Evolutionary conservation across 2,797 vertebrate species (phyloP).

Genomic region (Ciconia nigra): DNA sequence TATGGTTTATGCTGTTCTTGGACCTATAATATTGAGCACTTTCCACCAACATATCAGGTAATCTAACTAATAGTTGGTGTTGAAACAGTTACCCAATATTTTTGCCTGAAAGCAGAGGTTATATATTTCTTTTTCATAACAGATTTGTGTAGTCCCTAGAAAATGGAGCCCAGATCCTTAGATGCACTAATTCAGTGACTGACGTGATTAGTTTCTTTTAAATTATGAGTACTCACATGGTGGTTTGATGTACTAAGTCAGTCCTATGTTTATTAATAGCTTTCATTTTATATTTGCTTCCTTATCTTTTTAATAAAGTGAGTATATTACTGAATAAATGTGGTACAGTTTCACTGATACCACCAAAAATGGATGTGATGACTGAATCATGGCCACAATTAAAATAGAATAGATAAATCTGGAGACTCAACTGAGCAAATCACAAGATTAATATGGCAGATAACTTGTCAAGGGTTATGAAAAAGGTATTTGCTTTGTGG

Average conservation of each 20-base stretch:
- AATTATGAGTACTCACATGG: background rate
- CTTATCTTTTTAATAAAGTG: conserved; percentile 65
- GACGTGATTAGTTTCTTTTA: background rate
- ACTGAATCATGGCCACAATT: conserved; percentile 28
- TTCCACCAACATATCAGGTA: background rate
- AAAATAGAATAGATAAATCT: conserved; percentile 18
- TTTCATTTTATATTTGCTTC: conserved; percentile 42
- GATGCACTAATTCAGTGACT: background rate
- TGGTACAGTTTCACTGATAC: background rate
- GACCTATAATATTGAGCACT: background rate
- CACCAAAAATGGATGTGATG: background rate
- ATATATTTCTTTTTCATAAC: background rate
- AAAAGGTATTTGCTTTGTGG: background rate
- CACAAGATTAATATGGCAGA: background rate
- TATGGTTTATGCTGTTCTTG: background rate
- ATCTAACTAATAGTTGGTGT: background rate
- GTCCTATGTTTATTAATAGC: conserved; percentile 41
- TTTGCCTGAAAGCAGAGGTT: background rate
- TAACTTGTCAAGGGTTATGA: background rate
- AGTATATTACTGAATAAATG: conserved; percentile 31
- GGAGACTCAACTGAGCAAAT: background rate
- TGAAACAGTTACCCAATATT: background rate
- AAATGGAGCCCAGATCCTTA: background rate
- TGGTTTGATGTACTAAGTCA: background rate
- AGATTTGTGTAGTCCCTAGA: background rate